These are phyloP conservation scores for Meta bourneti DNA, from an alignment of 2,888 invertebrate species.

Conservation along the genomic window DNA sequence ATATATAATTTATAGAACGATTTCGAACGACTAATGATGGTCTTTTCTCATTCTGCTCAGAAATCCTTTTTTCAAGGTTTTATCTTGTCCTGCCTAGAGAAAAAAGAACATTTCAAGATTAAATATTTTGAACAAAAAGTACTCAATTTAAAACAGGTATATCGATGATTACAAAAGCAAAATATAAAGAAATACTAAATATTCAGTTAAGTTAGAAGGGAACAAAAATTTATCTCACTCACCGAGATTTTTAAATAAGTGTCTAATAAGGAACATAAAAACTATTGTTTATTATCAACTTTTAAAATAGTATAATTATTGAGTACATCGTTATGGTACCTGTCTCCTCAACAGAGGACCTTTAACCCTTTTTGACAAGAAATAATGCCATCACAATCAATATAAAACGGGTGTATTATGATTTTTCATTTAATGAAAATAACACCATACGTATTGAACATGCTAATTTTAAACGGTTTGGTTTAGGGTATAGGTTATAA, in stretches of 20 bases:
- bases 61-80: slow-evolving; percentile 68
- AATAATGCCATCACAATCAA: no score
- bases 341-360: no score
- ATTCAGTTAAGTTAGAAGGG: not conserved
- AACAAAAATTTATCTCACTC: not conserved
- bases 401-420: no score
- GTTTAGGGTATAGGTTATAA: no score
- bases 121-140: no score
- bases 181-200: not conserved
- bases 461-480: no score
- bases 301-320: no score
- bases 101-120: not conserved
- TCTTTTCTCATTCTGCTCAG: slow-evolving; percentile 64
- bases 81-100: slow-evolving; percentile 56
- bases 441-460: no score
- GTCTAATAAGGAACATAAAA: not conserved
- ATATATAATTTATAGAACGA: no score
- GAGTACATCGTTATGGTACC: no score
- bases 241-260: not conserved
- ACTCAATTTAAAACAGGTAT: not conserved
- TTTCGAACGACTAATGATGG: slow-evolving; percentile 19
- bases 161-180: not conserved
- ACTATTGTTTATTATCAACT: not conserved
- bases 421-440: no score
- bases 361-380: no score